Base-by-base conservation (phyloP, 2,888 invertebrate genomes). In the Erebia ligea region DNA sequence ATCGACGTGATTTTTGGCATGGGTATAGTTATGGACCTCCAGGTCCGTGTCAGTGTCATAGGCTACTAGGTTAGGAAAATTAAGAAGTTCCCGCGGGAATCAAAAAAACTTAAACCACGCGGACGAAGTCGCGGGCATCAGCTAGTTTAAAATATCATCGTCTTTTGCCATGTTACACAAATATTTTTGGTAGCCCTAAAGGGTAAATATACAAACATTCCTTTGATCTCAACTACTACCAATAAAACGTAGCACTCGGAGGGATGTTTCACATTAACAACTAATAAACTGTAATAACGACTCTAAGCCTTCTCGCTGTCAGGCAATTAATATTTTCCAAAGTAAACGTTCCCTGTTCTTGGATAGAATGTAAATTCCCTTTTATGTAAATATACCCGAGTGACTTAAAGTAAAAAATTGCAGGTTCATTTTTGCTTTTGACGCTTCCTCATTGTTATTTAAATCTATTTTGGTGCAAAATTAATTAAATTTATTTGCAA, bases 321-420 rank as follows among this genome's bases (percentile, higher is more conserved):
- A 17, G 34, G 48, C 8, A 50, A 63, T 48, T 62, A 8, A 48
- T 15, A 15, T 48, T 21, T 62, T 19, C 42, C 19, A 50, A 25
- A 61, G 19, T 61, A 61, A 59, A 61, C 19, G 50, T 63, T 48
- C 50, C n/a, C 59, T 59, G 40, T 50, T 48, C 63, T n/a, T 9
- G 25, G 59, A 19, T 63, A 63, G 50, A 63, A 63, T 25, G 63
- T n/a, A 63, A 63, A 63, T 63, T 48, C 19, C 21, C 25, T 62
- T 50, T 63, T 50, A 63, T 63, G 21, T 17, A 25, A 63, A 63
- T 62, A 48, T 62, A n/a, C 42, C 48, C 15, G 25, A 50, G 45
- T 50, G 21, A 45, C 8, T 48, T 63, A 19, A 42, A 42, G 21
- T 15, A 17, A 17, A 50, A 63, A 63, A 63, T 63, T 9, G n/a